These are phyloP conservation scores for Mus spretus DNA, from an alignment of 2,797 vertebrate species.

Conservation along the genomic window DNA sequence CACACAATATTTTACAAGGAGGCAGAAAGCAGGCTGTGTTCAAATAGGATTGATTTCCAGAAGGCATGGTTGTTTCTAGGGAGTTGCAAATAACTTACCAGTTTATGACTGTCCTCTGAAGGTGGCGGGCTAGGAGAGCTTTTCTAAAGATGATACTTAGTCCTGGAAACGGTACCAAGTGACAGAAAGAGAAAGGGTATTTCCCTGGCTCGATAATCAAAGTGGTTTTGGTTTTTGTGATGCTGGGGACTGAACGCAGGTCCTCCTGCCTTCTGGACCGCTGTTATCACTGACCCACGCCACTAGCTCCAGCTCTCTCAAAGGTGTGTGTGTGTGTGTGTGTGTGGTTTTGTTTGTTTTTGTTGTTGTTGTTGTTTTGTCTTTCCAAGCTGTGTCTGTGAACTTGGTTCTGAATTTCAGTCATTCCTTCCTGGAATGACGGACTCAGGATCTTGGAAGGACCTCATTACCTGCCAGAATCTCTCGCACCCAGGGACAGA, in stretches of 20 bases:
- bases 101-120: slow-evolving; percentile 51
- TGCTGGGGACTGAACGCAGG: neutral
- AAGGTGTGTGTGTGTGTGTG: neutral
- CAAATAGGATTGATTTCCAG: slow-evolving; percentile 82
- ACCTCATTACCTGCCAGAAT: neutral
- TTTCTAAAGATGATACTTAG: neutral
- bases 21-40: slow-evolving; percentile 75
- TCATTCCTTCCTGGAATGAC: neutral
- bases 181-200: neutral
- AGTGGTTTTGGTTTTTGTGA: neutral
- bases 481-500: neutral
- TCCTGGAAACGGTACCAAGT: neutral
- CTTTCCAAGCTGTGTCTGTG: neutral
- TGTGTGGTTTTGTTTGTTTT: neutral
- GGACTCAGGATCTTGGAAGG: neutral
- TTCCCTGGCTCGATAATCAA: slow-evolving; percentile 52
- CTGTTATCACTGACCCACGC: no score
- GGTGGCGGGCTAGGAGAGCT: slow-evolving; percentile 27
- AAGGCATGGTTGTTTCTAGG: neutral
- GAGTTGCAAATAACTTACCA: slow-evolving; percentile 73
- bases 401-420: neutral
- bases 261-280: neutral
- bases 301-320: neutral
- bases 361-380: neutral
- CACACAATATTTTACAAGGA: slow-evolving; percentile 72